Percentiles rank a stretch among this genome's conserved stretches.
Evolutionary conservation across 2,113 vertebrate species (phyloP).

Genomic region (Hyaena hyaena): DNA sequence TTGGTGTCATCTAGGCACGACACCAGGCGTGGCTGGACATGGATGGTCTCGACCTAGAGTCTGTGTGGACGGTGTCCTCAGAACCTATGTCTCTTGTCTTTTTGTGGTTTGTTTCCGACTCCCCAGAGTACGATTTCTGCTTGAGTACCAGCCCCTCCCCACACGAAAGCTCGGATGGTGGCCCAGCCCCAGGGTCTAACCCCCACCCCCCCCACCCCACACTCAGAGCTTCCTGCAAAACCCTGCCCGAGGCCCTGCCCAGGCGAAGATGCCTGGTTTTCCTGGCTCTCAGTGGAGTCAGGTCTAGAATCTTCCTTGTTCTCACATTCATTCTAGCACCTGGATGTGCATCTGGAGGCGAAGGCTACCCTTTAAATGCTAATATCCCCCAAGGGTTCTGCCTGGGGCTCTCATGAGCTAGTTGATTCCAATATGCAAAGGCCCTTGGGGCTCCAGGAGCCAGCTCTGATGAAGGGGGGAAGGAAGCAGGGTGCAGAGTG

Average conservation of each 20-base stretch:
- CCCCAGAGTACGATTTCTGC: rapidly evolving
- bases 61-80: too few relatives aligned
- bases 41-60: neutral
- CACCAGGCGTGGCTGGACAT: too few relatives aligned
- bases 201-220: too few relatives aligned
- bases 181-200: rapidly evolving
- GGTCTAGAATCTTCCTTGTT: neutral
- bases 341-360: neutral
- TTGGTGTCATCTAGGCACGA: rapidly evolving
- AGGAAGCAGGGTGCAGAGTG: rapidly evolving
- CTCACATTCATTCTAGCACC: rapidly evolving
- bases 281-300: too few relatives aligned
- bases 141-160: neutral
- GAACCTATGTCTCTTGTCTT: neutral
- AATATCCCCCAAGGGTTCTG: rapidly evolving
- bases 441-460: neutral
- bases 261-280: neutral
- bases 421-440: too few relatives aligned
- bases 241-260: neutral
- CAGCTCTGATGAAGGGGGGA: neutral
- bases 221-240: rapidly evolving
- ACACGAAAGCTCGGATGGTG: rapidly evolving
- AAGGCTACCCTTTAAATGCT: neutral
- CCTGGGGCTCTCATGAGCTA: neutral
- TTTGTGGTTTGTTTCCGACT: neutral